A percentile compares a stretch with the other conserved stretches of the same genome.
These are phyloP conservation scores for Dipodomys merriami DNA, from an alignment of 2,113 vertebrate species.

Conservation along the genomic window DNA sequence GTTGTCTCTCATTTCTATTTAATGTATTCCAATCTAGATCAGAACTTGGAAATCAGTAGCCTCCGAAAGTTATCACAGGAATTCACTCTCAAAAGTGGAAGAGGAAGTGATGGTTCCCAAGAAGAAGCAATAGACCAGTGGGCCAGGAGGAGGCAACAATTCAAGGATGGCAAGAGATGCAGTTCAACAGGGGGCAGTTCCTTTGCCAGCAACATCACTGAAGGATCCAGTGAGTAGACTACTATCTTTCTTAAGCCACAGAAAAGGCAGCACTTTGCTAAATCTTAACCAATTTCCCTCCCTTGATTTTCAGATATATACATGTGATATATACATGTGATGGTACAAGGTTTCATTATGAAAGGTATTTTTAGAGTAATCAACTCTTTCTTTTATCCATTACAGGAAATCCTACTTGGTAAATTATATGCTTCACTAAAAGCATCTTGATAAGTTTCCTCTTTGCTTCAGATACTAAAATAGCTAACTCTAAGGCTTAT, in stretches of 20 bases:
- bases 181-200: constrained; percentile 91
- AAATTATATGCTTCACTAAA: background rate
- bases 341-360: background rate
- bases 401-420: background rate
- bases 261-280: background rate
- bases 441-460: background rate
- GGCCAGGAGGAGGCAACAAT: constrained; percentile 91
- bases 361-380: constrained; percentile 35
- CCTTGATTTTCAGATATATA: background rate
- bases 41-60: constrained; percentile 85
- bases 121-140: constrained; percentile 89
- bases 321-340: background rate
- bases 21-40: constrained; percentile 78
- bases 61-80: constrained; percentile 83
- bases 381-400: background rate
- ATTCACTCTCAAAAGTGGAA: constrained; percentile 81
- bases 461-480: constrained; percentile 14
- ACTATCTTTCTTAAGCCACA: background rate
- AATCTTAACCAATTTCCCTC: background rate
- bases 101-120: constrained; percentile 79
- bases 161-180: constrained; percentile 90
- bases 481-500: background rate
- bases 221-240: constrained; percentile 89
- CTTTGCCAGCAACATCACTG: constrained; percentile 90
- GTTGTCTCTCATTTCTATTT: constrained; percentile 31